Evolutionary conservation across 2,888 invertebrate genomes (phyloP).

Genomic region (Anorthoa munda): DNA sequence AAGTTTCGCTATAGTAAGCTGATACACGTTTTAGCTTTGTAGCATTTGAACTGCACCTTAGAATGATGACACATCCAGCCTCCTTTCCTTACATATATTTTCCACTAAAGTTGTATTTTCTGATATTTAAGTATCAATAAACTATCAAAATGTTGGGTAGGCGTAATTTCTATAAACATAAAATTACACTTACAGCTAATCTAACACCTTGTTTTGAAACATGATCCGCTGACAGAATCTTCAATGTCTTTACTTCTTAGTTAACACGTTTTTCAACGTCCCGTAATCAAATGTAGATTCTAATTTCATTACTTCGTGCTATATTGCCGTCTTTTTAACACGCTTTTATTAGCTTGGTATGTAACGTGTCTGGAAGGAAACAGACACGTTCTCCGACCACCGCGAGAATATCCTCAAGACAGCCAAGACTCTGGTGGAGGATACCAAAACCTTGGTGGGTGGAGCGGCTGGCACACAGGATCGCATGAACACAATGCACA

Average conservation of each 20-base stretch:
- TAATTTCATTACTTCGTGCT: constrained; percentile 28
- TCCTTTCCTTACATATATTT: constrained; percentile 13
- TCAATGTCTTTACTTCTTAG: constrained; percentile 7
- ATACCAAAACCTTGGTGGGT: constrained; percentile 99
- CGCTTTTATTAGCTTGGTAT: no score
- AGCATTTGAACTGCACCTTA: not conserved
- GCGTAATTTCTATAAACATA: constrained; percentile 28
- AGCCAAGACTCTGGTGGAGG: constrained; percentile 99
- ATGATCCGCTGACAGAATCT: constrained; percentile 14
- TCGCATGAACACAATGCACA: no score
- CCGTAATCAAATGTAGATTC: constrained; percentile 9
- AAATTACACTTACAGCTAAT: constrained; percentile 21
- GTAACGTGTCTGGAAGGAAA: constrained; percentile 94
- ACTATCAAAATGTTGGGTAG: constrained; percentile 8
- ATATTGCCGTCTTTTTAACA: constrained; percentile 18
- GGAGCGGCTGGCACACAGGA: constrained; percentile 99
- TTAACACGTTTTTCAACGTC: constrained; percentile 5
- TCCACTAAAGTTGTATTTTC: constrained; percentile 6
- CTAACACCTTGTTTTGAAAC: constrained; percentile 37
- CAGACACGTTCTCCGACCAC: constrained; percentile 98
- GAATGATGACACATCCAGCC: constrained; percentile 3
- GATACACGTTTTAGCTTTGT: not conserved
- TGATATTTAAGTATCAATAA: constrained; percentile 17
- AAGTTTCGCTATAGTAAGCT: not conserved
- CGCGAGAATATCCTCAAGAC: constrained; percentile 99